A percentile compares a stretch with the other conserved stretches of the same genome.
These are phyloP conservation scores for Cardiocondyla obscurior DNA, from an alignment of 1,140 invertebrate species.

Conservation along the genomic window DNA sequence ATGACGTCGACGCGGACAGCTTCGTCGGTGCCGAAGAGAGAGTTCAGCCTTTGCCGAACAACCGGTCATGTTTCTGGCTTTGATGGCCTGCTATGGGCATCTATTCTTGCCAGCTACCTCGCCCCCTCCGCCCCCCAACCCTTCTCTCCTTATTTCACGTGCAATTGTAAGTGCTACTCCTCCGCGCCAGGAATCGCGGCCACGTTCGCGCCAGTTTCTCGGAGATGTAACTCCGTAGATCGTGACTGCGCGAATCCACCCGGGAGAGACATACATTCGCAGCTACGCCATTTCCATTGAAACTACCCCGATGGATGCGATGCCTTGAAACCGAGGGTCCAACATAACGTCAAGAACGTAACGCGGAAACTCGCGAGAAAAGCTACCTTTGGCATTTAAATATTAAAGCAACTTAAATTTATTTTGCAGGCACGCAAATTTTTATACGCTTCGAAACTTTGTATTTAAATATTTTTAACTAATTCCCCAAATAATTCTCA, in stretches of 20 bases:
- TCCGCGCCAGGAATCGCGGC: constrained; percentile 50
- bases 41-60: constrained; percentile 30
- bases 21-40: neutral
- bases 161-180: constrained; percentile 50
- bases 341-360: neutral
- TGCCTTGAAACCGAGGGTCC: neutral
- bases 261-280: constrained; percentile 40
- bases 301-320: neutral
- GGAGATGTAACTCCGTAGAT: constrained; percentile 47
- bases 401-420: neutral
- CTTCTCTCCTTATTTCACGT: constrained; percentile 39
- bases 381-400: neutral
- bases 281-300: neutral
- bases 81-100: constrained; percentile 31
- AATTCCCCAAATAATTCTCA: too few relatives aligned
- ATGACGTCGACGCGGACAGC: constrained; percentile 8
- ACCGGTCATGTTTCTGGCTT: constrained; percentile 22
- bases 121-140: neutral
- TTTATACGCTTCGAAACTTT: neutral
- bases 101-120: neutral
- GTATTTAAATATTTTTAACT: neutral
- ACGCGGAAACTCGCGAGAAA: neutral
- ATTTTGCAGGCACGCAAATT: neutral
- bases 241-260: constrained; percentile 48
- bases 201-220: constrained; percentile 51